Evolutionary conservation across 2,113 vertebrate species (phyloP).

Genomic region (Rhinopithecus roxellana): DNA sequence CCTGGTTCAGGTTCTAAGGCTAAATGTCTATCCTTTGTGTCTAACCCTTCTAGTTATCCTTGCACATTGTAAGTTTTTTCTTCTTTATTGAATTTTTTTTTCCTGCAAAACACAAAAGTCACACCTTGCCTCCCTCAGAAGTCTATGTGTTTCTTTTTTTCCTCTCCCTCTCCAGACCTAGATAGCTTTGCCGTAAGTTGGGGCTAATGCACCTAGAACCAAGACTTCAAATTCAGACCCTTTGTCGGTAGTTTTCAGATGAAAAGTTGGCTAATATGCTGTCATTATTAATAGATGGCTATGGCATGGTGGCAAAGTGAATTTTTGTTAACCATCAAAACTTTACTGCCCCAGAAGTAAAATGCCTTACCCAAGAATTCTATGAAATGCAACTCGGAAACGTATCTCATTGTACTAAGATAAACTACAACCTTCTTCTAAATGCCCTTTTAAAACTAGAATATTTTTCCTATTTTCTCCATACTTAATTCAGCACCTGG

Average conservation of each 20-base stretch:
- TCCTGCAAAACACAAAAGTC: neutral
- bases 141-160: neutral
- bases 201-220: neutral
- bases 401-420: neutral
- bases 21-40: neutral
- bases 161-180: neutral
- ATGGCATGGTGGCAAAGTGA: neutral
- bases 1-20: neutral
- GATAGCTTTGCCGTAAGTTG: neutral
- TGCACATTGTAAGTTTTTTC: neutral
- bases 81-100: neutral
- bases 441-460: conserved; percentile 6
- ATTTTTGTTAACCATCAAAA: neutral
- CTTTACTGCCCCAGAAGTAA: neutral
- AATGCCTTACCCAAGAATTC: neutral
- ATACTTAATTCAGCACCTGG: neutral
- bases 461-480: neutral
- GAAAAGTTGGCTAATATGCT: neutral
- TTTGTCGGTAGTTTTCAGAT: conserved; percentile 29
- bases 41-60: neutral
- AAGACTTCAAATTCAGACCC: neutral
- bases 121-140: neutral
- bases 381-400: conserved; percentile 13
- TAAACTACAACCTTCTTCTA: conserved; percentile 36
- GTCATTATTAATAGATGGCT: neutral